Evolutionary conservation across 2,888 invertebrate species (phyloP), one percentile per base, ranked within the genome.

Genomic region (Busseola fusca): DNA sequence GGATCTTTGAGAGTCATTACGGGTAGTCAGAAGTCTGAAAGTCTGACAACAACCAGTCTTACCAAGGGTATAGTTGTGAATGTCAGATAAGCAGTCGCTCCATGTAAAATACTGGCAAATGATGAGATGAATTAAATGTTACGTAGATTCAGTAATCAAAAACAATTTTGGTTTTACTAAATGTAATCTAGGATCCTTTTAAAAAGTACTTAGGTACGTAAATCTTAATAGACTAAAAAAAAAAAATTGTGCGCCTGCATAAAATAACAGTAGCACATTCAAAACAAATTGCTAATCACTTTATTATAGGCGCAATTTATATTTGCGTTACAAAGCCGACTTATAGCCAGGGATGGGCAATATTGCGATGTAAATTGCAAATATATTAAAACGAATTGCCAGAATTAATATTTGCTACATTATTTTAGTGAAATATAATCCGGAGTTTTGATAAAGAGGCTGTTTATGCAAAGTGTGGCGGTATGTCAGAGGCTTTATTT

Each of bases 321-420:
- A 83, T 84, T 84, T 79, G 69, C 58, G 65, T 69, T 70, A 72
- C 68, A 64, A 76, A 75, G 69, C 70, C 76, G 64, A 74, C 69
- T 66, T 79, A 81, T 58, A 76, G 70, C 72, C 68, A 59, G 71
- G 79, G 65, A 68, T 74, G 76, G 76, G 62, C 72, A 78, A 77
- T 80, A 80, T 83, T 80, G 78, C 71, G 64, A 60, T 78, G 81
- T 81, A 82, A 88, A 88, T 83, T 86, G 83, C 85, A 86, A 87
- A 87, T 87, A 84, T 86, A 89, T 89, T 88, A 84, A 87, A 87
- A 89, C 78, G 74, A 85, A 89, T 88, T 81, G 84, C 82, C 66
- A 63, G 84, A 87, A 88, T 87, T 87, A 83, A 87, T 88, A 87
- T 86, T 86, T 83, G 85, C 69, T 81, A 85, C 76, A 70, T 80